Conservation (phyloP, 2,113 vertebrate species). For the Salvelinus alpinus region DNA sequence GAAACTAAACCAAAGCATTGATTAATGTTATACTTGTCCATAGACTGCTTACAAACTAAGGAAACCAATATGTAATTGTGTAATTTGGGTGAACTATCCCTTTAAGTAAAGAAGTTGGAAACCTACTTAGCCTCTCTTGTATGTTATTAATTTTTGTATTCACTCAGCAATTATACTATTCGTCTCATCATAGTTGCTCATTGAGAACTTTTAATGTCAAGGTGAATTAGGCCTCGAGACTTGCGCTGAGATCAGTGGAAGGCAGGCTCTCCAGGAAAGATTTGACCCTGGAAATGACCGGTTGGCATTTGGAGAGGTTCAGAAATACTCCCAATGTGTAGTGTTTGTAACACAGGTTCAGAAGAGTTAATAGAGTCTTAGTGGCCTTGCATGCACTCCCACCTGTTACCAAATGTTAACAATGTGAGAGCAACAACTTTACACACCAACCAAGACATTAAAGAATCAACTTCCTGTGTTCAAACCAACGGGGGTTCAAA, state of each 20-base stretch:
- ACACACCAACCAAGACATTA: background rate
- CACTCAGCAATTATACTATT: no score
- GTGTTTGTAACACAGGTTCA: background rate
- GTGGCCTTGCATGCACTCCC: background rate
- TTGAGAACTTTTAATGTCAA: background rate
- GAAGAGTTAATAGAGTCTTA: conserved; percentile 17
- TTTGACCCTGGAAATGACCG: background rate
- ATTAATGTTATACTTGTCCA: no score
- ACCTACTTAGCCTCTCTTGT: no score
- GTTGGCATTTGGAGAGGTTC: conserved; percentile 33
- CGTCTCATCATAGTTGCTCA: no score
- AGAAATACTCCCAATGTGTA: conserved; percentile 32
- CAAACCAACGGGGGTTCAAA: background rate
- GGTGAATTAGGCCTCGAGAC: background rate
- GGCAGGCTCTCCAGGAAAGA: background rate
- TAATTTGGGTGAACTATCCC: no score
- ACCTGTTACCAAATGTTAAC: conserved; percentile 24
- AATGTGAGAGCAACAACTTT: no score
- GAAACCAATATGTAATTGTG: no score
- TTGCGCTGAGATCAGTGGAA: background rate
- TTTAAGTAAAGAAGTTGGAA: no score
- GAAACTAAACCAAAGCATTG: no score
- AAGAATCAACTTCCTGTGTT: no score
- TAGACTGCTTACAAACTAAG: no score
- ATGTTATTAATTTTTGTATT: no score